Base-by-base conservation (phyloP, 2,797 vertebrate genomes). In the Dipus sagitta region DNA sequence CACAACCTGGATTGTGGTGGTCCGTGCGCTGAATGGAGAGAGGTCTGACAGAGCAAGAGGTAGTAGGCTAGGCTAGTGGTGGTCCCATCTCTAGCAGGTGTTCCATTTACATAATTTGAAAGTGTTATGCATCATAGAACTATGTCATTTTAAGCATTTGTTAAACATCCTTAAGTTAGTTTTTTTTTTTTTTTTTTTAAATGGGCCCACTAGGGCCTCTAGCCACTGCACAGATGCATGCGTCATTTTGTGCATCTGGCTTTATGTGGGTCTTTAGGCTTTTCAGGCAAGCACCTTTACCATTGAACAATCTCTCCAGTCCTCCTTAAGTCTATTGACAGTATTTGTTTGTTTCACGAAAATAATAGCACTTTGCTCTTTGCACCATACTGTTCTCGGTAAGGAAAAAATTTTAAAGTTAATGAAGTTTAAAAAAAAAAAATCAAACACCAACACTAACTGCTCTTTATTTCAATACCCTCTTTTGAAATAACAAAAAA, bases 311-410 rank as follows among this genome's bases (percentile, higher is more conserved):
- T 47, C 47, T 47, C 47, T 10, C 47, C 47, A 47, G 47, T 11
- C 47, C 47, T 47, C 20, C 42, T 20, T 94, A 60, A 81, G 4
- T 84, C 94, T 90, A 30, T 47, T 68, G 42, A 76, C 11, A 78
- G n/a, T 72, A 52, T 67, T 96, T 86, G 12, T 58, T 13, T 87
- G 58, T 91, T 92, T 90, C 76, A 52, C 77, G 32, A 96, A 91
- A 91, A 60, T 77, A 72, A 32, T 9, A 90, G n/a, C 47, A 67
- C 68, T 79, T 96, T 94, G 30, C 9, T 86, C 38, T 62, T 65
- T 76, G n/a, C 32, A 79, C 17, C 34, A 86, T 77, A 84, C 32
- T 62, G 17, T 86, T 88, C 71, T 23, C 32, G 81, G n/a, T 60
- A 80, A 47, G 87, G n/a, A 67, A 54, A 54, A 12, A 47, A 47